Conservation (phyloP, 2,888 invertebrate genomes). For the Panzeria rudis region DNA sequence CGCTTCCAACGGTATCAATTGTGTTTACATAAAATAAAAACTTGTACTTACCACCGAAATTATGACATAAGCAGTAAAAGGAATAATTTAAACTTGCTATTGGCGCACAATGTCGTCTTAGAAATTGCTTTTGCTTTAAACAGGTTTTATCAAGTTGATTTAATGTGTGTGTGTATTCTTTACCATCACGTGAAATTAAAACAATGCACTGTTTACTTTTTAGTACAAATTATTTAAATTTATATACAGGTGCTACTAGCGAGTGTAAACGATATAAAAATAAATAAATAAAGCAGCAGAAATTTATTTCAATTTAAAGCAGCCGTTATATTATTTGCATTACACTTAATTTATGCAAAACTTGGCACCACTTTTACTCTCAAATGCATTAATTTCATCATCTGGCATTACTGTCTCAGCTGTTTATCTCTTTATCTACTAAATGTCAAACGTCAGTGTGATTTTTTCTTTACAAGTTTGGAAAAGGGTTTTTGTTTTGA, state of each 20-base stretch:
- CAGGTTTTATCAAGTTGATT: neutral
- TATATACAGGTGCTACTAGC: no score
- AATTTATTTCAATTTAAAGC: neutral
- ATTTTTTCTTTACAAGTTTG: slow-evolving; percentile 17
- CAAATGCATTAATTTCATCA: neutral
- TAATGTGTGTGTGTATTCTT: neutral
- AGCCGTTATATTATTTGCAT: slow-evolving; percentile 5
- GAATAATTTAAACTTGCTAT: neutral
- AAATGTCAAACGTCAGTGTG: slow-evolving; percentile 51
- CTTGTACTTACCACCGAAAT: neutral
- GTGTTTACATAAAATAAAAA: neutral
- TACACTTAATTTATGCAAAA: neutral
- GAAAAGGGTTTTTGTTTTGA: slow-evolving; percentile 61
- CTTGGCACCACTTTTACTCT: slow-evolving; percentile 57
- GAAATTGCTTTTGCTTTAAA: neutral
- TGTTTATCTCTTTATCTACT: slow-evolving; percentile 45
- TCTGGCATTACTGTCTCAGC: slow-evolving; percentile 51
- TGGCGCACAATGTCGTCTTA: neutral
- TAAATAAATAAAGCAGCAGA: no score
- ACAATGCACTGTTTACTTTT: neutral
- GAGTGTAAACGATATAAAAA: neutral
- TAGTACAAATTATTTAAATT: neutral
- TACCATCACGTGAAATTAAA: neutral
- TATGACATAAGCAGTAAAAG: neutral
- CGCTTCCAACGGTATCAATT: no score